A percentile compares a stretch with the other conserved stretches of the same genome.
These are phyloP conservation scores for Chaetodon trifasciatus DNA, from an alignment of 2,797 vertebrate species.

Conservation along the genomic window DNA sequence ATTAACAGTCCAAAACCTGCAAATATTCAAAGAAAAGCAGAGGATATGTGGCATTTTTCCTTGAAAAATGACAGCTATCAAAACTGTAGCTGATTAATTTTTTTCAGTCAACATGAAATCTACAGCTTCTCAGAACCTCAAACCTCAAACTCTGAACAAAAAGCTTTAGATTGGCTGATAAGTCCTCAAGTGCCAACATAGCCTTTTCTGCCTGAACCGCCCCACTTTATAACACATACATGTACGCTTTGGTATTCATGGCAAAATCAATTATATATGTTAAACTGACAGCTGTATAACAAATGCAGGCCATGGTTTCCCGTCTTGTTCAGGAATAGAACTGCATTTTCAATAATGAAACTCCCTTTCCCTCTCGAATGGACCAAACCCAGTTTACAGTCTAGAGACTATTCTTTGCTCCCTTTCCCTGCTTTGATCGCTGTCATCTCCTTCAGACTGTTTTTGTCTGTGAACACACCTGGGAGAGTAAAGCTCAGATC, in stretches of 20 bases:
- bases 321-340: constrained; percentile 45
- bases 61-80: background rate
- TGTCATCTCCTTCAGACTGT: constrained; percentile 18
- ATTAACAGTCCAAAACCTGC: background rate
- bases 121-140: background rate
- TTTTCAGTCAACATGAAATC: background rate
- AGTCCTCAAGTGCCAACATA: background rate
- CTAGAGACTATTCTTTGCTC: constrained; percentile 3
- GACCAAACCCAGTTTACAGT: background rate
- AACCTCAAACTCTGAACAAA: background rate
- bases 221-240: background rate
- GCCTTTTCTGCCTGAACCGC: background rate
- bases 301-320: constrained; percentile 23
- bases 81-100: background rate
- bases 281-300: constrained; percentile 42
- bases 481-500: constrained; percentile 40
- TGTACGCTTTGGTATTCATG: constrained; percentile 29
- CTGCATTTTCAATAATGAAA: constrained; percentile 60
- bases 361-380: constrained; percentile 24
- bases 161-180: background rate
- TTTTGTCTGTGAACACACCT: constrained; percentile 54
- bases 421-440: constrained; percentile 19
- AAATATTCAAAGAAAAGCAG: background rate
- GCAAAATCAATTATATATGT: constrained; percentile 54
- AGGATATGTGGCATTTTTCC: background rate